A percentile compares a stretch with the other conserved stretches of the same genome.
Conservation (phyloP, 2,888 invertebrate species). For the Acronicta leporina region DNA sequence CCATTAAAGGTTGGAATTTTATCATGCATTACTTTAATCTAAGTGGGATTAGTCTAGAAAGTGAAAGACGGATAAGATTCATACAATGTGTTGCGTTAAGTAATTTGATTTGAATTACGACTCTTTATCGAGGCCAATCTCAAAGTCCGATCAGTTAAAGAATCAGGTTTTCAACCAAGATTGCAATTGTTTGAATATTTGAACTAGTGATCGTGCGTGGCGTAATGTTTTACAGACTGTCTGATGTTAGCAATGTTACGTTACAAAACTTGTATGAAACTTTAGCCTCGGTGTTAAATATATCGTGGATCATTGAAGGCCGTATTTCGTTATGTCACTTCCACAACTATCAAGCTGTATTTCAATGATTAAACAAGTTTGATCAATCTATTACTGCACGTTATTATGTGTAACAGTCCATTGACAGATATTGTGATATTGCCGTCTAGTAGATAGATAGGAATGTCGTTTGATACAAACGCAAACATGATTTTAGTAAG, state of each 20-base stretch:
- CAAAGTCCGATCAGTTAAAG: slow-evolving; percentile 17
- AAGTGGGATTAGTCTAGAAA: slow-evolving; percentile 47
- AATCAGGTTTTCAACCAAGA: slow-evolving; percentile 32
- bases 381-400: slow-evolving; percentile 23
- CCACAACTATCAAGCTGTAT: slow-evolving; percentile 50
- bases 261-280: slow-evolving; percentile 54
- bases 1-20: slow-evolving; percentile 69
- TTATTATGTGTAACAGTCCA: slow-evolving; percentile 34
- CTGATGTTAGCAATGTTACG: slow-evolving; percentile 40
- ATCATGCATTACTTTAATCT: slow-evolving; percentile 66
- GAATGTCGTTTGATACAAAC: slow-evolving; percentile 25
- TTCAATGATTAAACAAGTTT: slow-evolving; percentile 40
- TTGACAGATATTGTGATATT: slow-evolving; percentile 37
- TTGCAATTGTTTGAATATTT: slow-evolving; percentile 39
- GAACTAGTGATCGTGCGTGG: slow-evolving; percentile 16
- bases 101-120: slow-evolving; percentile 18
- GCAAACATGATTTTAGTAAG: slow-evolving; percentile 41
- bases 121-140: slow-evolving; percentile 17
- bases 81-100: slow-evolving; percentile 36
- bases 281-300: slow-evolving; percentile 51
- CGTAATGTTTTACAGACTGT: slow-evolving; percentile 38
- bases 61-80: slow-evolving; percentile 45
- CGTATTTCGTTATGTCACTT: slow-evolving; percentile 58
- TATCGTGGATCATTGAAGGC: slow-evolving; percentile 53
- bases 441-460: slow-evolving; percentile 24